phyloP scores from a whole-genome alignment of 1,140 invertebrate genomes.

The Druon quercuslanigerum region DNA sequence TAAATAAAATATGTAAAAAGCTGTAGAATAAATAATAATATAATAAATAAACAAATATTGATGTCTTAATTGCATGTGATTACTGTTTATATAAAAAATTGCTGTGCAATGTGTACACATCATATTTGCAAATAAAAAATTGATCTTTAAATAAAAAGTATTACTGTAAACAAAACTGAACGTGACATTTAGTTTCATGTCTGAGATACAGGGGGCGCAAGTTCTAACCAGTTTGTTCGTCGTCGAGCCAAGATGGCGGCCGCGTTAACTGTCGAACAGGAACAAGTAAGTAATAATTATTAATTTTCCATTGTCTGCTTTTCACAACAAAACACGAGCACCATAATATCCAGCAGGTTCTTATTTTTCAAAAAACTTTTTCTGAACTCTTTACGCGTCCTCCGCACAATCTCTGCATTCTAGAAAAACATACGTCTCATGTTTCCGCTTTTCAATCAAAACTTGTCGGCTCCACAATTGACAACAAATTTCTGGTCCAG shows the following conservation, averaged over 20 bases:
- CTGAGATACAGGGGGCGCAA: slow-evolving; percentile 4
- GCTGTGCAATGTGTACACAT: too few relatives aligned
- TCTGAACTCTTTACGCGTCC: not conserved
- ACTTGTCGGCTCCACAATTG: slow-evolving; percentile 39
- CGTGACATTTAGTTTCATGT: slow-evolving; percentile 1
- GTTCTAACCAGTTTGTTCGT: slow-evolving; percentile 5
- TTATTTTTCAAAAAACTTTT: not conserved
- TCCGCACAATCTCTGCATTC: not conserved
- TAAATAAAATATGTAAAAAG: too few relatives aligned
- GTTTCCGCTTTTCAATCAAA: not conserved
- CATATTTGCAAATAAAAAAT: too few relatives aligned
- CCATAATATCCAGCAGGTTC: not conserved
- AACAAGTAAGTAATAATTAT: slow-evolving; percentile 78
- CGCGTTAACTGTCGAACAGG: slow-evolving; percentile 81
- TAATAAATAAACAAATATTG: too few relatives aligned
- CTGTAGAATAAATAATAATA: too few relatives aligned
- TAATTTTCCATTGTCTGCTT: slow-evolving; percentile 37
- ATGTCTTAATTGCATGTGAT: too few relatives aligned
- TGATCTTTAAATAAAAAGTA: not conserved
- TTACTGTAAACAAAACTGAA: not conserved
- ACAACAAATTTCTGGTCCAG: not conserved
- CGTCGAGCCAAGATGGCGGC: slow-evolving; percentile 78
- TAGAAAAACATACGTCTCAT: slow-evolving; percentile 24
- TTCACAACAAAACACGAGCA: not conserved
- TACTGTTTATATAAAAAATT: too few relatives aligned